Base-by-base conservation (phyloP, 2,113 vertebrate genomes). In the Sander vitreus region DNA sequence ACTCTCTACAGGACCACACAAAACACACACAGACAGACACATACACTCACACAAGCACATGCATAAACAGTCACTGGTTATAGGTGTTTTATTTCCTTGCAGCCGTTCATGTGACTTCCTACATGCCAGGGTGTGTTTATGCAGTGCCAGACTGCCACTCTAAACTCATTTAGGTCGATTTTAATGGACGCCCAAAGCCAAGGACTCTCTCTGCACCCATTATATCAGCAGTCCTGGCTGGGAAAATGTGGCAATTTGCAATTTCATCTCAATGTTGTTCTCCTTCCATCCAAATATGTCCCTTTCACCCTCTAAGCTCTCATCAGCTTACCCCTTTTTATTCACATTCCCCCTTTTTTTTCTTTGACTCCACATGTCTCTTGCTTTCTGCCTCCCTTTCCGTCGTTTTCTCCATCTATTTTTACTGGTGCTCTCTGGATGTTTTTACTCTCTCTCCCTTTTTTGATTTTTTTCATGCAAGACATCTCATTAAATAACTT, bases 401-500 rank as follows among this genome's bases (percentile, higher is more conserved):
- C 79, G 81, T 70, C 18, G 2, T 59, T 64, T 76, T 73, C 50
- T 74, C 85, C 69, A 83, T 88, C 81, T 90, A 89, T 91, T 91
- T 85, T 90, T 83, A 73, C 75, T 86, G 72, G 30, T 83, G 76
- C 45, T 13, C 75, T 78, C 77, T 71, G 55, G 69, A 73, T 78
- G 48, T 55, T 47, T 81, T 75, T 68, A 48, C 54, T n/a, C 54
- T 30, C 21, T 23, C 50, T 73, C 50, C 47, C 54, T 23, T 54
- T 65, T 84, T 83, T 69, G 66, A 64, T 70, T 81, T 79, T 66
- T 55, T 72, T 45, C 78, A 86, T 85, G 75, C 82, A 89, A 77
- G 70, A 86, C 80, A 84, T 92, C 91, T 93, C 91, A 92, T 93
- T 93, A 93, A 93, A 90, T 80, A 92, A 92, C 89, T 91, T 92